A percentile compares a stretch with the other conserved stretches of the same genome.
Evolutionary conservation across 2,797 vertebrate species (phyloP).

Genomic region (Sebastes ruberrimus): DNA sequence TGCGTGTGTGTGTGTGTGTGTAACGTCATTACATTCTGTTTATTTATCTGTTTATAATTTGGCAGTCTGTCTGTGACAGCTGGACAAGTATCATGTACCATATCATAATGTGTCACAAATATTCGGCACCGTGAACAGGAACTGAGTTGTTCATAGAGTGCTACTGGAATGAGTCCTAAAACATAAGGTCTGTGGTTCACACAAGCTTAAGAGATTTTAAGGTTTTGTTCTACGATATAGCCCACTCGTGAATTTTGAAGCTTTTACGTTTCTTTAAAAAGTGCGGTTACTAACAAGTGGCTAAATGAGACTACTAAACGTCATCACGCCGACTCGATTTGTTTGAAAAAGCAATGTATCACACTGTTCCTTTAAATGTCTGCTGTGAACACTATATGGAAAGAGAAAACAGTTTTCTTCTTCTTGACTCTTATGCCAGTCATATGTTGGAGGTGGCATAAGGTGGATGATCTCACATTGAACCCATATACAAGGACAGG

Average conservation of each 20-base stretch:
- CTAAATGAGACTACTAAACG: too few relatives aligned
- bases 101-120: neutral
- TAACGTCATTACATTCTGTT: neutral
- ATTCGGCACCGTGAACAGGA: conserved; percentile 25
- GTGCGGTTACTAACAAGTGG: too few relatives aligned
- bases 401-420: neutral
- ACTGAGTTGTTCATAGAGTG: conserved; percentile 5
- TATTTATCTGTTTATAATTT: neutral
- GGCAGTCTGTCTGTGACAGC: too few relatives aligned
- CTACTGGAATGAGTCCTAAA: too few relatives aligned
- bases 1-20: too few relatives aligned
- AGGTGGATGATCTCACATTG: conserved; percentile 40
- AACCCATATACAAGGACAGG: conserved; percentile 15
- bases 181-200: too few relatives aligned
- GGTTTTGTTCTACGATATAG: too few relatives aligned
- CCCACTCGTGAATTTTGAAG: too few relatives aligned
- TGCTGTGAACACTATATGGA: neutral
- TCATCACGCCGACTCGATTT: too few relatives aligned
- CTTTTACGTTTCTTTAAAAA: too few relatives aligned
- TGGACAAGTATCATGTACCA: too few relatives aligned
- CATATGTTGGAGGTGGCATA: neutral
- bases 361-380: neutral
- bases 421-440: neutral
- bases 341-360: neutral
- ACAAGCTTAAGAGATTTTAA: too few relatives aligned